These are phyloP conservation scores for Beroe ovata DNA, from an alignment of 37 sponge, comb jelly and placozoan genomes.

Conservation along the genomic window DNA sequence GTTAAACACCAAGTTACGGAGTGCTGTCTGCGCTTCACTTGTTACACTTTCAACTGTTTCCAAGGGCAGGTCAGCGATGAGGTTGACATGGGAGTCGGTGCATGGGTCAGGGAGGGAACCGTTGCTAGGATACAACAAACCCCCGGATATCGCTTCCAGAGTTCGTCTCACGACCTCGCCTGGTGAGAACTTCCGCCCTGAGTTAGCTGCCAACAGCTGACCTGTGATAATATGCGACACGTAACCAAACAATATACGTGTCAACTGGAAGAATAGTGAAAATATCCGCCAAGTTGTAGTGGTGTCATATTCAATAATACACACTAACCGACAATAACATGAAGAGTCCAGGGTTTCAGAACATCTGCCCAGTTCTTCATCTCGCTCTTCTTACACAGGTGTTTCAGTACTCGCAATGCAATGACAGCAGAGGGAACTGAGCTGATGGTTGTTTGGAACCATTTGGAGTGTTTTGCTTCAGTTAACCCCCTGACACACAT, in stretches of 20 bases:
- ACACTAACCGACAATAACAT: conserved; percentile 50
- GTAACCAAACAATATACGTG: background rate
- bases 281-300: too few species aligned
- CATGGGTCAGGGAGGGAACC: conserved; percentile 4
- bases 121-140: conserved; percentile 9
- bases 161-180: conserved; percentile 25
- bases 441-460: conserved; percentile 10
- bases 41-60: conserved; percentile 6
- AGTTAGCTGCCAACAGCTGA: conserved; percentile 8
- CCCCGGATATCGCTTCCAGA: conserved; percentile 9
- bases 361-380: conserved; percentile 13
- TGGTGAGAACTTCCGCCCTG: conserved; percentile 31
- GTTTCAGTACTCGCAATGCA: conserved; percentile 4
- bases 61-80: background rate
- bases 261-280: too few species aligned
- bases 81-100: background rate
- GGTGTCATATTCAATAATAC: too few species aligned
- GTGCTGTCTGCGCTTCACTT: conserved; percentile 27
- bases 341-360: background rate
- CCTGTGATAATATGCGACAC: conserved; percentile 15
- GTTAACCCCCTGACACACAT: background rate
- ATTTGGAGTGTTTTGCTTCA: conserved; percentile 32
- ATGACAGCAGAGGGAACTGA: conserved; percentile 35
- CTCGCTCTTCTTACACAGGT: background rate
- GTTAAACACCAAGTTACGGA: conserved; percentile 10